Percentiles rank a stretch among this genome's conserved stretches.
phyloP scores from a whole-genome alignment of 2,797 vertebrate genomes.

The Fringilla coelebs region DNA sequence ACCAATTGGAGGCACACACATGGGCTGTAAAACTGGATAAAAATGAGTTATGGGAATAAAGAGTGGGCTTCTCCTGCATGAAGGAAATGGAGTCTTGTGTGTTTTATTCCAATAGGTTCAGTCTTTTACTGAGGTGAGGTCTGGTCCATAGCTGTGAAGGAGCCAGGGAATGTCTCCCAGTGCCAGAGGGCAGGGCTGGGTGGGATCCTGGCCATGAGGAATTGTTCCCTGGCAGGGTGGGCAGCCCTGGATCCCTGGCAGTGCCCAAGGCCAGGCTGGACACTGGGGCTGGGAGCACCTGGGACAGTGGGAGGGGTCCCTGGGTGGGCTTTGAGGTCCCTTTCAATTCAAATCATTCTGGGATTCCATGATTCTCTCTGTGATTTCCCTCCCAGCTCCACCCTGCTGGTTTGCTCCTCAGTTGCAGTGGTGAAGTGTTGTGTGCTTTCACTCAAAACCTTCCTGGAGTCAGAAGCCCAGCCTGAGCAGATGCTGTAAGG shows the following conservation, averaged over 20 bases:
- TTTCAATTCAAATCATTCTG: background rate
- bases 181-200: background rate
- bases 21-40: too few species aligned
- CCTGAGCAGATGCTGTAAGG: background rate
- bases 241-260: background rate
- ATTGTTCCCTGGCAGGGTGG: background rate
- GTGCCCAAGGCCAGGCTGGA: background rate
- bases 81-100: too few species aligned
- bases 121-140: background rate
- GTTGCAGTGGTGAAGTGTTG: background rate
- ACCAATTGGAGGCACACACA: too few species aligned
- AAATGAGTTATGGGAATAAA: too few species aligned
- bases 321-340: accelerated
- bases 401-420: background rate
- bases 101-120: background rate
- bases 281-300: background rate
- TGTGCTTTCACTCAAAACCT: background rate
- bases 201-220: background rate
- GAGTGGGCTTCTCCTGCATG: too few species aligned
- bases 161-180: background rate
- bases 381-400: background rate
- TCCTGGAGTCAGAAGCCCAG: background rate
- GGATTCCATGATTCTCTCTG: background rate
- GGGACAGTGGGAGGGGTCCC: background rate
- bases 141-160: background rate